Evolutionary conservation across 2,113 vertebrate genomes (phyloP), one percentile per base, ranked within the genome.

Genomic region (Chloropsis hardwickii): DNA sequence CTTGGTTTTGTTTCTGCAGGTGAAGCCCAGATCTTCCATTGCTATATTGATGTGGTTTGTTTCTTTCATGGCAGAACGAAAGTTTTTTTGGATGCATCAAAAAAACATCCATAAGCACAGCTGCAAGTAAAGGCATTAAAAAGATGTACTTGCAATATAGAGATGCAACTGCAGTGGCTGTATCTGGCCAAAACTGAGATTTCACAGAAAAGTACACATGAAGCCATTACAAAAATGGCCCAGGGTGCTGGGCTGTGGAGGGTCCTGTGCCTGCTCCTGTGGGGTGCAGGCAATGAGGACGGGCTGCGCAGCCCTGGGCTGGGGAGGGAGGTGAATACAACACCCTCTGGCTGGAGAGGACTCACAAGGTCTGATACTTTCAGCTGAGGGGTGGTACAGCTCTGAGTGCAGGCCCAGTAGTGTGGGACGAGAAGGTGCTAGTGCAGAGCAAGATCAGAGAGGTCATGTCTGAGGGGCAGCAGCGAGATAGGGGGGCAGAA

Each of bases 1-100:
- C n/a, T 62, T 77, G 29, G 18, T 66, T 88, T 85, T 91, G 40
- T 77, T 88, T 66, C 69, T 80, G 35, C 33, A 77, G 54, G 45
- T 90, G 47, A 69, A 76, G 29, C 31, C 31, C 31, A 62, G 24
- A 25, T 95, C 29, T 96, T 81, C 47, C 53, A 9, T 47, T 78
- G 69, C n/a, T 69, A 6, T 53, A 82, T 94, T 31, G 17, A 29
- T 35, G 42, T 6, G 5, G 20, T 23, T 72, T 92, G n/a, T n/a
- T 87, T 85, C 10, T 77, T 88, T 87, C 54, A 61, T 10, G 54
- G 29, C 8, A 76, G 40, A 85, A 64, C 25, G 42, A 3, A 82
- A 50, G 21, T 5, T 5, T 78, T 81, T 76, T 28, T 85, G 20
- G 33, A 18, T 66, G 24, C 35, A 54, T 56, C 14, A 39, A 61